Base-by-base conservation (phyloP, 2,113 vertebrate genomes). In the Dendrocopos noguchii region DNA sequence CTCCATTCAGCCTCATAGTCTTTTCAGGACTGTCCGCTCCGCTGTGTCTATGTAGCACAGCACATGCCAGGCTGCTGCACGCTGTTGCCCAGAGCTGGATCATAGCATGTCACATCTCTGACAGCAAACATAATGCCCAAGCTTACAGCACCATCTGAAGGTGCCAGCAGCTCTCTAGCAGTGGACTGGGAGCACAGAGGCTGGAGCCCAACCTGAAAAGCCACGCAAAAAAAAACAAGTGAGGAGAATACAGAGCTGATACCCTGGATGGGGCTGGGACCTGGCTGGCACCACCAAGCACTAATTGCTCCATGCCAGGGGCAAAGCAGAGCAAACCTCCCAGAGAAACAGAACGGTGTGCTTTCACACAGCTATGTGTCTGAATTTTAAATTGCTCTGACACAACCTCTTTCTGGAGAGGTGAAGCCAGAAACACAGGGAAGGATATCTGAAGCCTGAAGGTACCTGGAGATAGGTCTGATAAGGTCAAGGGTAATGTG, bases 71-170 rank as follows among this genome's bases (percentile, higher is more conserved):
- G 13, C 13, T 87, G 74, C 55, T 77, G 42, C 1, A 1, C 14
- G 63, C 57, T 75, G 14, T 80, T 80, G 22, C n/a, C 61, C 2
- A 2, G 66, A 75, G 31, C 36, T 64, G 22, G 14, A 55, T 66
- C 16, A 44, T 21, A 47, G 64, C 33, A 64, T 8, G 14, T 34
- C 31, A 68, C 3, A 1, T 46, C 53, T 91, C 80, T 83, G 76
- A 80, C 27, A 67, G 72, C 42, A 59, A 83, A 76, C 1, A 0
- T 55, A 77, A 65, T 18, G 27, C 64, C 76, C 59, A 88, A 78
- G 81, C n/a, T 42, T 50, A 57, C 39, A 67, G 66, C 74, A 93
- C 12, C 27, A 55, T 39, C 82, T 64, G 71, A 94, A 82, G 70
- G 36, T 67, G 42, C 79, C 74, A 47, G 39, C 0, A 1, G 79